These are phyloP conservation scores for Margaritifera margaritifera DNA, from an alignment of 2,888 invertebrate genomes.

Conservation along the genomic window DNA sequence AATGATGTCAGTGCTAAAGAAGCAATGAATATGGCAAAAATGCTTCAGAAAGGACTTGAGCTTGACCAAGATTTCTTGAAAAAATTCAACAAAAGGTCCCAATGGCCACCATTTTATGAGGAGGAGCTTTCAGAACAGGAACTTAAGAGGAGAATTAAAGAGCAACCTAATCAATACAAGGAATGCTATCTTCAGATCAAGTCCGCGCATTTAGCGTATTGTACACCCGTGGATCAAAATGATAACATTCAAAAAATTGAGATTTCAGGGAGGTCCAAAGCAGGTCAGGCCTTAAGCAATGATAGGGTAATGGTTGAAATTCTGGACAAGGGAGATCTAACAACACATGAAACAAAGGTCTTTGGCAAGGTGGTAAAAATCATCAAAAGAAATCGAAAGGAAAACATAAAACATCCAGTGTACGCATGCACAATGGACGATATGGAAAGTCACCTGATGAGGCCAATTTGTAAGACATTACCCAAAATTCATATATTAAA, in stretches of 20 bases:
- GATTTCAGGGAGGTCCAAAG: constrained; percentile 42
- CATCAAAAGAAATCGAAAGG: constrained; percentile 20
- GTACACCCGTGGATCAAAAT: constrained; percentile 26
- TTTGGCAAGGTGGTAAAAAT: constrained; percentile 17
- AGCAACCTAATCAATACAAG: constrained; percentile 28
- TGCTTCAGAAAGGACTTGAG: background rate
- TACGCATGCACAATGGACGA: constrained; percentile 45
- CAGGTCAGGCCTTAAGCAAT: constrained; percentile 41
- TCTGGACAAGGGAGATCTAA: constrained; percentile 12
- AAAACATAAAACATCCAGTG: constrained; percentile 34
- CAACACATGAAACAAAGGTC: constrained; percentile 11
- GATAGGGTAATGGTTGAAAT: constrained; percentile 48
- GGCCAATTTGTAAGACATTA: constrained; percentile 37
- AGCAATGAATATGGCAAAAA: no score
- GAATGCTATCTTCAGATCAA: constrained; percentile 34
- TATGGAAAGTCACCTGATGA: constrained; percentile 36
- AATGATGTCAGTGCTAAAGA: no score
- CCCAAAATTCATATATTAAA: constrained; percentile 31
- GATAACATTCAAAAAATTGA: constrained; percentile 25
- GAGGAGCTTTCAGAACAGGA: background rate
- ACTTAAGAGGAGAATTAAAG: constrained; percentile 4
- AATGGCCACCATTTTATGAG: constrained; percentile 4
- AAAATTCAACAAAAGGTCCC: background rate
- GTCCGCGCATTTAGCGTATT: constrained; percentile 32
- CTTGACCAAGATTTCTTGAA: constrained; percentile 1